Evolutionary conservation across 2,113 vertebrate species (phyloP).

Genomic region (Bothrops jararaca): DNA sequence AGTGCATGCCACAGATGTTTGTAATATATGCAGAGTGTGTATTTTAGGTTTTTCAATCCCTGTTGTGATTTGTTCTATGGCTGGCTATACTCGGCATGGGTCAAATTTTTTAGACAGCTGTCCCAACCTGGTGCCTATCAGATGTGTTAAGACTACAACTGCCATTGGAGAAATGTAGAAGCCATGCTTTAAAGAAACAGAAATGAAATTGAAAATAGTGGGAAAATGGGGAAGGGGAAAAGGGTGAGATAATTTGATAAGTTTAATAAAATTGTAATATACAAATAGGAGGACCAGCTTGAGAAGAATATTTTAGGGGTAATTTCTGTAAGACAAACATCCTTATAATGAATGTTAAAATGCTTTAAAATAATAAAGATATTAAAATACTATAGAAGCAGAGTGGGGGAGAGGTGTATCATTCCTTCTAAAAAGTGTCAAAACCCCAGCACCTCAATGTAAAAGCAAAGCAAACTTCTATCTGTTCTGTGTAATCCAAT

Average conservation of each 20-base stretch:
- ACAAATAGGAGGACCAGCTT: background rate
- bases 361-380: background rate
- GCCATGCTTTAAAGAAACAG: background rate
- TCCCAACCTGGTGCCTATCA: background rate
- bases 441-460: background rate
- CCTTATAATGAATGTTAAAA: background rate
- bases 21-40: conserved; percentile 21
- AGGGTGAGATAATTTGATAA: background rate
- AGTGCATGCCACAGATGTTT: conserved; percentile 46
- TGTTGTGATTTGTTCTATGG: conserved; percentile 26
- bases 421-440: background rate
- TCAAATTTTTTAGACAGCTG: conserved; percentile 4
- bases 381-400: background rate
- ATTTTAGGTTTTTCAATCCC: conserved; percentile 45
- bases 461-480: background rate
- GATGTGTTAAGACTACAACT: background rate
- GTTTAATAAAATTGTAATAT: background rate
- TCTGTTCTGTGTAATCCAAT: background rate
- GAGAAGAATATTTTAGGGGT: background rate
- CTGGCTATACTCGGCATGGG: conserved; percentile 45
- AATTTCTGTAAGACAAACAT: background rate
- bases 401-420: background rate
- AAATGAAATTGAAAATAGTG: background rate
- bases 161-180: background rate
- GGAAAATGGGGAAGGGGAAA: background rate